A percentile compares a stretch with the other conserved stretches of the same genome.
These are phyloP conservation scores for Montipora cactus DNA, from an alignment of 64 coral and sea anemone species.

Conservation along the genomic window DNA sequence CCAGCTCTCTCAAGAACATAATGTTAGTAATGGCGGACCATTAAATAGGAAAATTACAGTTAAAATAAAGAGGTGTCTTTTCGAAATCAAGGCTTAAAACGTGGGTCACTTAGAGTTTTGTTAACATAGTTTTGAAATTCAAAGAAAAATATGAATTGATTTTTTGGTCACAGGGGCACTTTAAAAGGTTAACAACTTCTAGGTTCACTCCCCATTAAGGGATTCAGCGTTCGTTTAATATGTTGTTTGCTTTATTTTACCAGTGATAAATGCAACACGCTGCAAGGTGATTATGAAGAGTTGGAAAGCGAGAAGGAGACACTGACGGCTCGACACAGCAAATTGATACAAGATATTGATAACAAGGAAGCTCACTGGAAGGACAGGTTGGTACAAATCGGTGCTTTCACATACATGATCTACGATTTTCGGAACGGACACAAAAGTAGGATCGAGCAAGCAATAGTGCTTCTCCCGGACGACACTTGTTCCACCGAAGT, in stretches of 20 bases:
- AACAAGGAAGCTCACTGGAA: slow-evolving; percentile 83
- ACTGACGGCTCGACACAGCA: slow-evolving; percentile 68
- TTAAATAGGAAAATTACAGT: no score
- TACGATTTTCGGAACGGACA: neutral
- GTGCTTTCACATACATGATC: neutral
- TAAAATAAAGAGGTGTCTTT: no score
- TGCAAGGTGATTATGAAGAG: slow-evolving; percentile 75
- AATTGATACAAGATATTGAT: slow-evolving; percentile 84
- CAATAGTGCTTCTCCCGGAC: no score
- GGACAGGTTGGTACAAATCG: slow-evolving; percentile 55
- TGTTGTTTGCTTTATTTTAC: neutral
- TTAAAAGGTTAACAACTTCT: no score
- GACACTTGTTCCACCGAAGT: neutral
- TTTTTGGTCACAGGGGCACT: no score
- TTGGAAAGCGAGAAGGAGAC: slow-evolving; percentile 77
- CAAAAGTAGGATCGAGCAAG: neutral
- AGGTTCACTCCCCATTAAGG: neutral
- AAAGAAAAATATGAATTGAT: no score
- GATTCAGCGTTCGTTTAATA: neutral
- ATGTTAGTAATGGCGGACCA: no score
- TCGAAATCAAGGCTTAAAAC: no score
- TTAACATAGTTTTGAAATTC: no score
- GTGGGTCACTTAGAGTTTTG: no score
- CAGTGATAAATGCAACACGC: slow-evolving; percentile 73
- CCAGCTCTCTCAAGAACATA: no score